Evolutionary conservation across 1,140 invertebrate species (phyloP).

Genomic region (Brachionus plicatilis): DNA sequence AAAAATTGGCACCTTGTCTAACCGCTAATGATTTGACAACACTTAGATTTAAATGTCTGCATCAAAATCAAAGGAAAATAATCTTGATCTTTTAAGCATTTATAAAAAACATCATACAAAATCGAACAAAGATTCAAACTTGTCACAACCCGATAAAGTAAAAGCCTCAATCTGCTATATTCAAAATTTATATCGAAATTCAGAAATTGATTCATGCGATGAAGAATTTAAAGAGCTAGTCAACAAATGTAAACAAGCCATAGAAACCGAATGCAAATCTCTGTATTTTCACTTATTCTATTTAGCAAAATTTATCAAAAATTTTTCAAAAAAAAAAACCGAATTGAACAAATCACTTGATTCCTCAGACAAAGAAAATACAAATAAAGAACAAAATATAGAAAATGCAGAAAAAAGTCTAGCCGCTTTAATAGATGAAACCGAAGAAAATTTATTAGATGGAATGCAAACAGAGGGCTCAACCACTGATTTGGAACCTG

Average conservation of each 20-base stretch:
- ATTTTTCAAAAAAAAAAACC: background rate
- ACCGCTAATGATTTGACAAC: background rate
- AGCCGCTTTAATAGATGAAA: background rate
- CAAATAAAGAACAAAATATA: background rate
- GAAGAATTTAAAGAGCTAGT: background rate
- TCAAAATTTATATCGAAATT: background rate
- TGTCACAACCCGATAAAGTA: background rate
- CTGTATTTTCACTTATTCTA: background rate
- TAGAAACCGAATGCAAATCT: background rate
- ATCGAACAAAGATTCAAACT: background rate
- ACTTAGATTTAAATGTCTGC: background rate
- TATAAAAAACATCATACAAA: background rate
- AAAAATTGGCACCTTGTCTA: background rate
- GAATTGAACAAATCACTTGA: background rate
- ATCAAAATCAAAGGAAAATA: background rate
- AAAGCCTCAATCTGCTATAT: background rate
- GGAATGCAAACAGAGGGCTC: too few relatives aligned
- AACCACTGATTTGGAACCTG: background rate
- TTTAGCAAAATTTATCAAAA: background rate
- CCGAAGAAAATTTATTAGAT: background rate
- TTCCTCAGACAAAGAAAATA: background rate
- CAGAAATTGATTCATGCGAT: background rate
- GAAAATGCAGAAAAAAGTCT: background rate
- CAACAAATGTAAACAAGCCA: background rate
- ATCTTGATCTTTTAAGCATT: background rate